Evolutionary conservation across 2,113 vertebrate species (phyloP).

Genomic region (Nanger granti): DNA sequence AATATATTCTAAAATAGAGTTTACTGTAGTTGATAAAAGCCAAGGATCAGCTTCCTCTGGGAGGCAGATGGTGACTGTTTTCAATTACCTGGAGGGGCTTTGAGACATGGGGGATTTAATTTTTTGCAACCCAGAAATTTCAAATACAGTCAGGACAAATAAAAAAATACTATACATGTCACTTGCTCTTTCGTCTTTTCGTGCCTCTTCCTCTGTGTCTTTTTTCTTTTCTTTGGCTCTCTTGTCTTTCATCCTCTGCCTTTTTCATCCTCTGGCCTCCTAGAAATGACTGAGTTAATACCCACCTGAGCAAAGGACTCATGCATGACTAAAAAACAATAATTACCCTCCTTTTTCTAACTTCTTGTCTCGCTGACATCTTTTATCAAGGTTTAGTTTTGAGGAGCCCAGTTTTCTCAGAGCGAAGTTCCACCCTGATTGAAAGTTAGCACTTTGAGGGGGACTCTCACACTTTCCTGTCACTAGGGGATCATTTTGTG

Average conservation of each 20-base stretch:
- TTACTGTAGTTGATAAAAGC: constrained; percentile 73
- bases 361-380: background rate
- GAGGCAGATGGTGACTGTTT: constrained; percentile 56
- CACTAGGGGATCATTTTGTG: constrained; percentile 1
- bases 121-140: constrained; percentile 73
- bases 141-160: constrained; percentile 66
- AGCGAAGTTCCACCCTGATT: background rate
- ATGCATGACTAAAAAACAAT: constrained; percentile 18
- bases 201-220: constrained; percentile 40
- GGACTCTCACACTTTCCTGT: constrained; percentile 22
- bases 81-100: constrained; percentile 73
- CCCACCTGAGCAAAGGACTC: constrained; percentile 21
- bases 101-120: constrained; percentile 68
- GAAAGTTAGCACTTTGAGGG: constrained; percentile 23
- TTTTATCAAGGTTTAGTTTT: constrained; percentile 28
- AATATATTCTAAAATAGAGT: constrained; percentile 63
- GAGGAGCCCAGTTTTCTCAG: background rate
- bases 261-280: constrained; percentile 48
- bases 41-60: constrained; percentile 61
- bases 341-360: constrained; percentile 33
- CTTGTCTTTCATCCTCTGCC: constrained; percentile 50
- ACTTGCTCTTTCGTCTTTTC: constrained; percentile 57
- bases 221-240: constrained; percentile 37
- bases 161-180: constrained; percentile 58
- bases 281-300: constrained; percentile 40